These are phyloP conservation scores for Hydropotes inermis DNA, from an alignment of 2,113 vertebrate species.

Conservation along the genomic window DNA sequence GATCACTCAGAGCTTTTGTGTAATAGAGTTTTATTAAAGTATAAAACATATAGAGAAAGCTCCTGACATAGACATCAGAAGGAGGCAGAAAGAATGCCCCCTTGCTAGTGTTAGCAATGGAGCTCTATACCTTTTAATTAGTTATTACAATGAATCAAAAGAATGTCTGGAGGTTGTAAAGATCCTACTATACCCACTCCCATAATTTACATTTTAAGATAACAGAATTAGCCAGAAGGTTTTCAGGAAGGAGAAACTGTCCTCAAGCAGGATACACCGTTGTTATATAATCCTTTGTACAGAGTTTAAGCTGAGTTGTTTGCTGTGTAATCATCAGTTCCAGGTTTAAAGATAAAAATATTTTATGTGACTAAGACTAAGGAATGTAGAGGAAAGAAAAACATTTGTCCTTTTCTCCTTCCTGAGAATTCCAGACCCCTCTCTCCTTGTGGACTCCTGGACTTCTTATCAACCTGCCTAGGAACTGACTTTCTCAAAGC, in stretches of 20 bases:
- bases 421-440: too few relatives aligned
- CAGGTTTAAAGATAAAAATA: too few relatives aligned
- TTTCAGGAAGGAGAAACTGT: background rate
- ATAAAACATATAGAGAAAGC: background rate
- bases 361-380: too few relatives aligned
- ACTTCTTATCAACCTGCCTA: too few relatives aligned
- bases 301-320: too few relatives aligned
- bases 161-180: background rate
- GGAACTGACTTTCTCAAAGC: too few relatives aligned
- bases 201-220: background rate
- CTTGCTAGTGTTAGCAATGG: background rate
- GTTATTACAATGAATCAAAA: background rate
- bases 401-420: too few relatives aligned
- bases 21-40: background rate
- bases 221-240: background rate
- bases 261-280: too few relatives aligned
- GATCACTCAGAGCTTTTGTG: background rate
- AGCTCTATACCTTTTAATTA: background rate
- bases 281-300: too few relatives aligned
- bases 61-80: background rate
- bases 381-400: too few relatives aligned
- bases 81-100: background rate
- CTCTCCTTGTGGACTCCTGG: too few relatives aligned
- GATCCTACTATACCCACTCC: background rate
- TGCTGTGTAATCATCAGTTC: too few relatives aligned